Percentiles rank a stretch among this genome's conserved stretches.
phyloP scores from a whole-genome alignment of 2,888 invertebrate species.

The Philonicus albiceps region DNA sequence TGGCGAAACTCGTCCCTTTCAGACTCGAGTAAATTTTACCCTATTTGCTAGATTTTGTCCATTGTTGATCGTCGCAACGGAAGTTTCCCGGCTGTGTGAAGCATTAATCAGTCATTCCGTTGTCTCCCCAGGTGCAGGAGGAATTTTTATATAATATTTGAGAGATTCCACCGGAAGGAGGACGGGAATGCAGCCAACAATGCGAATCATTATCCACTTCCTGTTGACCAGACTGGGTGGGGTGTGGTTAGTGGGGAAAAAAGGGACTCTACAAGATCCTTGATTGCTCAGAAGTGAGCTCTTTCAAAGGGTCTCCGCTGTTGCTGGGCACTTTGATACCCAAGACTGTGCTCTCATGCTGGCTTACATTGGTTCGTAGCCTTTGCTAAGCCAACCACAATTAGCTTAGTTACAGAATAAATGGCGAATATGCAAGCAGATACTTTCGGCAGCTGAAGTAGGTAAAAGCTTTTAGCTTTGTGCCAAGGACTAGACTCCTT shows the following conservation, averaged over 20 bases:
- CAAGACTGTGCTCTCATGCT: neutral
- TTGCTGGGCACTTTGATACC: neutral
- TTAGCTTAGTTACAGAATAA: neutral
- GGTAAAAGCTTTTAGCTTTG: neutral
- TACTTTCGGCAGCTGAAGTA: neutral
- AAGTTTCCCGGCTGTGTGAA: neutral
- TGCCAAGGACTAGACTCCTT: neutral
- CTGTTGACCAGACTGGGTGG: neutral
- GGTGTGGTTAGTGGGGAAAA: neutral
- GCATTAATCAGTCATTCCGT: neutral
- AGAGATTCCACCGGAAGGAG: neutral
- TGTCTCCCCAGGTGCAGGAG: neutral
- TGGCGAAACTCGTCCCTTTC: neutral
- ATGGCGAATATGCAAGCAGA: neutral
- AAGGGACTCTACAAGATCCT: neutral
- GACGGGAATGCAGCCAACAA: neutral
- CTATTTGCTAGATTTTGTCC: neutral
- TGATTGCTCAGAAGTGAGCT: neutral
- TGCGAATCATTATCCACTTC: neutral
- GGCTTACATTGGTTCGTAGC: neutral
- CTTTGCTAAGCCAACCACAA: neutral
- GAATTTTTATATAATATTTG: neutral
- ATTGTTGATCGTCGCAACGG: neutral
- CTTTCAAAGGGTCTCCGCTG: neutral
- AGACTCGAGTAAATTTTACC: neutral